Evolutionary conservation across 1,140 invertebrate species (phyloP).

Genomic region (Parapsyche elsis): DNA sequence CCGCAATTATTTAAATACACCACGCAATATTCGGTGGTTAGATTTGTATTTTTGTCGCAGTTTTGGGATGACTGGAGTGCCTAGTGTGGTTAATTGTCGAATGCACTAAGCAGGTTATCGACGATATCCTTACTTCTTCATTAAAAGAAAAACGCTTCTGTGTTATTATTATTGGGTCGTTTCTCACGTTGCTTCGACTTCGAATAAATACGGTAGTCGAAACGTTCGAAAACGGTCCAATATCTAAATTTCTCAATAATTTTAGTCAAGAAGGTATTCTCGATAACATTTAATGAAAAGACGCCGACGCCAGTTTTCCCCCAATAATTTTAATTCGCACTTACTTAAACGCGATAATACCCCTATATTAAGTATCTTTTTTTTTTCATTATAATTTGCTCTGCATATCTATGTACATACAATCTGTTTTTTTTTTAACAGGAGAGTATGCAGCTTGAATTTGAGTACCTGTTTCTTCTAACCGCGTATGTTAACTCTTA

Average conservation of each 20-base stretch:
- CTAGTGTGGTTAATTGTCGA: conserved; percentile 35
- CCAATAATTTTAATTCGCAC: not conserved
- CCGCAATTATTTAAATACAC: not conserved
- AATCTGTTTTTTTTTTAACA: too few species aligned
- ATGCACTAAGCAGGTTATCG: conserved; percentile 48
- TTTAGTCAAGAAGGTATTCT: not conserved
- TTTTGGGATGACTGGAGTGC: too few species aligned
- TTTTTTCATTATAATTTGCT: too few species aligned
- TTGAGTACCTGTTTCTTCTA: too few species aligned
- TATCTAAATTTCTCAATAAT: conserved; percentile 26
- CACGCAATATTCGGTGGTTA: not conserved
- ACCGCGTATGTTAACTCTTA: too few species aligned
- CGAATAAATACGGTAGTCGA: conserved; percentile 11
- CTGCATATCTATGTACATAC: too few species aligned
- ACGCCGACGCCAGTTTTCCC: not conserved
- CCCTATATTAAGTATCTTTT: too few species aligned
- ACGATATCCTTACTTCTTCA: conserved; percentile 24
- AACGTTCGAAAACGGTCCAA: not conserved
- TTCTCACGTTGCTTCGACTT: not conserved
- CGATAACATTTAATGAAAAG: not conserved
- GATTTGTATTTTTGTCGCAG: too few species aligned
- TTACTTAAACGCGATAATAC: too few species aligned
- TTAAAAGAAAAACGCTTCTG: not conserved
- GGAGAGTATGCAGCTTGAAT: too few species aligned
- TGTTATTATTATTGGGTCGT: conserved; percentile 7